Evolutionary conservation across 2,797 vertebrate genomes (phyloP), one percentile per base, ranked within the genome.

Genomic region (Pseudochaenichthys georgianus): DNA sequence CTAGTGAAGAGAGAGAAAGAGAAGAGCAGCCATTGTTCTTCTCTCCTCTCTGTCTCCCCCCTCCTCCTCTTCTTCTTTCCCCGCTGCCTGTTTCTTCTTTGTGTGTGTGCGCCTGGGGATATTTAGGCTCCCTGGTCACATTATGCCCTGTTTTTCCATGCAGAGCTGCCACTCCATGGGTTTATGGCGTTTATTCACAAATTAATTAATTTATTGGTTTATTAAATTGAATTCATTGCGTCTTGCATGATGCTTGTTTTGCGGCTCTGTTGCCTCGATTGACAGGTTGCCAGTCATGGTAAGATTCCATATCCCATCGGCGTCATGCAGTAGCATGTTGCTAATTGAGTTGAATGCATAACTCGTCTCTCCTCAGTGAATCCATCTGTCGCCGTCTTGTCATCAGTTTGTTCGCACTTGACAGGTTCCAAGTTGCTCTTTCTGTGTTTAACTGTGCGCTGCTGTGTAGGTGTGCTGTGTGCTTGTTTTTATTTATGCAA

Each of bases 281-380:
- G 94, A 94, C 92, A 90, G 93, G 91, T 90, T 94, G 94, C 93
- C 94, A 94, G 89, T 95, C 93, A 93, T 91, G 87, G 78, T 87
- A 82, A 92, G 87, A 89, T 92, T 87, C 82, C 87, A 77, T 83
- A 89, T 89, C 88, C 89, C 88, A 89, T 92, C 85, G 90, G 90
- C 91, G 87, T 93, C 88, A 91, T 86, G 87, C 91, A 84, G 90
- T 88, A 91, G 85, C 90, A 86, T 90, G 79, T 87, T 80, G 85
- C 92, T 95, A 94, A 95, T 93, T 94, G 92, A 92, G 91, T 93
- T 91, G 91, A 94, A 92, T 93, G 83, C 88, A 90, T 88, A 57
- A 90, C 90, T 89, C 83, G 88, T 92, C 91, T 92, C 91, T 93
- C 90, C 89, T 92, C 90, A 88, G 80, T 86, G 90, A 89, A 89